Evolutionary conservation across 2,888 invertebrate genomes (phyloP).

Genomic region (Eudasyphora cyanicolor): DNA sequence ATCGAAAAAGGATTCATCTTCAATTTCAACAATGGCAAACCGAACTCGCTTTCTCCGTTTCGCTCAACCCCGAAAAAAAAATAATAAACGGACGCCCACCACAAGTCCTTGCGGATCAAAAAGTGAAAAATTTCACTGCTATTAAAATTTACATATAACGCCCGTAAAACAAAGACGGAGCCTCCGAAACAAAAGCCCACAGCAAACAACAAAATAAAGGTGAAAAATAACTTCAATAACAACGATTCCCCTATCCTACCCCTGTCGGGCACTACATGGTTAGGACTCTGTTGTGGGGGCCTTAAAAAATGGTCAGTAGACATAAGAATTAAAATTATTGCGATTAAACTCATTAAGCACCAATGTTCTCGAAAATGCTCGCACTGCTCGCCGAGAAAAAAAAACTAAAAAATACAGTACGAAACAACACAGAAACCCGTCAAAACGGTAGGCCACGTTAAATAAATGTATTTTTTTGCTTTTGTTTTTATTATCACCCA

Average conservation of each 20-base stretch:
- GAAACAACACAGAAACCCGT: neutral
- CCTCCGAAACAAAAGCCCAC: neutral
- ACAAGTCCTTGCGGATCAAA: slow-evolving; percentile 47
- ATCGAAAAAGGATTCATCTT: slow-evolving; percentile 52
- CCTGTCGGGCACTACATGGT: neutral
- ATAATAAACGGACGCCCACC: neutral
- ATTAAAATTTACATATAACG: slow-evolving; percentile 49
- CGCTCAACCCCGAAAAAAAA: neutral
- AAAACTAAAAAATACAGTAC: neutral
- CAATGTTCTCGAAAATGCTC: slow-evolving; percentile 30
- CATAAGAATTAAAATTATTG: slow-evolving; percentile 43
- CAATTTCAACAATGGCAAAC: slow-evolving; percentile 32
- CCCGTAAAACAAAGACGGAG: slow-evolving; percentile 26
- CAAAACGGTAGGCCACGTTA: neutral
- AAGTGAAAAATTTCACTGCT: slow-evolving; percentile 40
- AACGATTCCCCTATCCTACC: neutral
- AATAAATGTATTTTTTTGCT: slow-evolving; percentile 11
- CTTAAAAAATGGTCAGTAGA: slow-evolving; percentile 42
- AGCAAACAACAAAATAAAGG: slow-evolving; percentile 37
- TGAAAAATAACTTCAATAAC: slow-evolving; percentile 46
- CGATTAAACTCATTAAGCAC: slow-evolving; percentile 41
- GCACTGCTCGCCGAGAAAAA: too few species aligned
- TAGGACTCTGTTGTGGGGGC: neutral
- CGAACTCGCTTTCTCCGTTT: neutral
- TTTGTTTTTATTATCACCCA: slow-evolving; percentile 8